phyloP scores from a whole-genome alignment of 2,888 invertebrate species.

The Drosophila ezoana region DNA sequence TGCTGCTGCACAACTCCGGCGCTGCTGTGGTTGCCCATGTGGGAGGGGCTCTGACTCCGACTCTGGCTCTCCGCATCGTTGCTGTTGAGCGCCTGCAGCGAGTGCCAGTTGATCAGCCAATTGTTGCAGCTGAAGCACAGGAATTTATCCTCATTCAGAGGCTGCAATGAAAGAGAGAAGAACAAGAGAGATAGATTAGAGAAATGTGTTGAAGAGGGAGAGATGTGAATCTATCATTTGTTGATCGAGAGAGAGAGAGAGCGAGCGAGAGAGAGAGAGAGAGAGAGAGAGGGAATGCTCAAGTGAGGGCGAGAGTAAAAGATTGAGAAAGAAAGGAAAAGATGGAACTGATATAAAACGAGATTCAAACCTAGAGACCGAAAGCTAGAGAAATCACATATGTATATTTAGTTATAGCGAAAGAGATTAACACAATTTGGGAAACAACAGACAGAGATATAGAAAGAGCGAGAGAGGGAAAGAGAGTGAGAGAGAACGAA shows the following conservation, averaged over 20 bases:
- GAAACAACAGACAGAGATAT: no score
- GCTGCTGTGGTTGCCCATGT: slow-evolving; percentile 76
- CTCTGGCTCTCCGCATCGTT: slow-evolving; percentile 83
- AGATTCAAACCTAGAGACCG: no score
- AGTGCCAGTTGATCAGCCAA: slow-evolving; percentile 85
- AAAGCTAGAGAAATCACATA: no score
- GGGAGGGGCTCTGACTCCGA: slow-evolving; percentile 74
- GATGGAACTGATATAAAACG: no score
- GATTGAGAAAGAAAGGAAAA: no score
- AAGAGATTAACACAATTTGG: no score
- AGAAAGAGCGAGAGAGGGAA: neutral
- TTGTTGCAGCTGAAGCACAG: slow-evolving; percentile 85
- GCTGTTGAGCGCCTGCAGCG: slow-evolving; percentile 83
- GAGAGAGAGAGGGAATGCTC: no score
- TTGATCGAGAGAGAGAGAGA: neutral
- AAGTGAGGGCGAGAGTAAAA: no score
- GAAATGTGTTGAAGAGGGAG: neutral
- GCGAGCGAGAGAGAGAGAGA: neutral
- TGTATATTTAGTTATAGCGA: no score
- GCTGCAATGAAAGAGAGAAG: slow-evolving; percentile 69
- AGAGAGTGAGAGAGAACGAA: no score
- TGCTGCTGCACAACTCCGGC: slow-evolving; percentile 69
- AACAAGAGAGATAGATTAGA: neutral
- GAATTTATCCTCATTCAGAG: slow-evolving; percentile 84
- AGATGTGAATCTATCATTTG: neutral